Base-by-base conservation (phyloP, 2,113 vertebrate species). In the Dissostichus mawsoni region DNA sequence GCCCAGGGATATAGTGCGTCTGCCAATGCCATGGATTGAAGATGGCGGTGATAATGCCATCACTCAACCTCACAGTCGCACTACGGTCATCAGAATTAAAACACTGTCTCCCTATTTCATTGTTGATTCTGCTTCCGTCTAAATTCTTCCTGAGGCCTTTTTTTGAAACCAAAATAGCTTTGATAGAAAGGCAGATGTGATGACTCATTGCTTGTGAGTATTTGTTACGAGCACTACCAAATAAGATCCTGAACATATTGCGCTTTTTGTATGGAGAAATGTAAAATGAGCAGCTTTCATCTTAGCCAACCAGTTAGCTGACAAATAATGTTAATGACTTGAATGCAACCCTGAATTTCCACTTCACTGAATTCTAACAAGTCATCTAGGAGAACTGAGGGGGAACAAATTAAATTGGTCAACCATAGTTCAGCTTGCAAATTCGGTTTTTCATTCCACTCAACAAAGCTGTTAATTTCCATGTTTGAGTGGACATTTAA, bases 41-140 rank as follows among this genome's bases (percentile, higher is more conserved):
- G 83, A 90, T 87, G 74, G 77, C 13, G 10, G 36, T 13, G 87
- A 83, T 83, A 83, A 69, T 67, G 72, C 81, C 87, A 80, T 80
- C 83, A 70, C 71, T 83, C 80, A 78, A 73, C 77, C 69, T 70
- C 70, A 59, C 77, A 72, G 83, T 71, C 45, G 11, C 71, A 51
- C 66, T 67, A 20, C n/a, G 62, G 73, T 76, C 75, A 69, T 52
- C 53, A 67, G 55, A 55, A 88, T 76, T 59, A 78, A 76, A 84
- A 68, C 45, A 50, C 10, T 23, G 20, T 52, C 62, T 77, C 62
- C 74, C 36, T 25, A 16, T 78, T 55, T 68, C 41, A 70, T 23
- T 77, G 78, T 72, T 62, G 57, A 55, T 56, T 52, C 52, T 53
- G 62, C 44, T 57, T 62, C 69, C 20, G 25, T 68, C 74, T 41